A percentile compares a stretch with the other conserved stretches of the same genome.
phyloP scores from a whole-genome alignment of 2,113 vertebrate species.

The Rhodinocichla rosea region DNA sequence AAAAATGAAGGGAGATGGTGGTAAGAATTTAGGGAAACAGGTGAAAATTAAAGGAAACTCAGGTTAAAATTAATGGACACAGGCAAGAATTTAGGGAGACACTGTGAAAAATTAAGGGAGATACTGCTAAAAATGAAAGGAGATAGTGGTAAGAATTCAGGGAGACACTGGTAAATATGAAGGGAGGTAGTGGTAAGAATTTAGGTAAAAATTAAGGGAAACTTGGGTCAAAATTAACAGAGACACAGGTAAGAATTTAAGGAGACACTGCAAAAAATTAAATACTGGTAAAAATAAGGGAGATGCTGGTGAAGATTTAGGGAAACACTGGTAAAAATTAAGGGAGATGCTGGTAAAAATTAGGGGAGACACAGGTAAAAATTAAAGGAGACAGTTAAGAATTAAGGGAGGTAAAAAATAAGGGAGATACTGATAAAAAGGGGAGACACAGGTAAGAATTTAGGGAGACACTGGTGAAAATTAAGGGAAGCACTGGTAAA shows the following conservation, averaged over 20 bases:
- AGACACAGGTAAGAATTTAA: neutral
- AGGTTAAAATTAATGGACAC: neutral
- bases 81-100: neutral
- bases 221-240: neutral
- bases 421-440: neutral
- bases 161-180: too few relatives aligned
- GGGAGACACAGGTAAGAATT: neutral
- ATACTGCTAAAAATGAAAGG: rapidly evolving
- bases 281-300: rapidly evolving
- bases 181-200: neutral
- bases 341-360: too few relatives aligned
- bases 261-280: neutral
- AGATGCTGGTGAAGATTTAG: neutral
- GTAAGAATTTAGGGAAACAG: neutral
- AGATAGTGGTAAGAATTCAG: neutral
- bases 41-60: neutral
- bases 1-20: neutral
- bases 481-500: neutral
- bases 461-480: neutral
- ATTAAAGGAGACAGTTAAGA: neutral
- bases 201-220: neutral
- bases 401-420: neutral
- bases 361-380: neutral
- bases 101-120: neutral
- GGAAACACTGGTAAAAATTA: neutral